Evolutionary conservation across 2,888 invertebrate species (phyloP).

Genomic region (Diadromus collaris): DNA sequence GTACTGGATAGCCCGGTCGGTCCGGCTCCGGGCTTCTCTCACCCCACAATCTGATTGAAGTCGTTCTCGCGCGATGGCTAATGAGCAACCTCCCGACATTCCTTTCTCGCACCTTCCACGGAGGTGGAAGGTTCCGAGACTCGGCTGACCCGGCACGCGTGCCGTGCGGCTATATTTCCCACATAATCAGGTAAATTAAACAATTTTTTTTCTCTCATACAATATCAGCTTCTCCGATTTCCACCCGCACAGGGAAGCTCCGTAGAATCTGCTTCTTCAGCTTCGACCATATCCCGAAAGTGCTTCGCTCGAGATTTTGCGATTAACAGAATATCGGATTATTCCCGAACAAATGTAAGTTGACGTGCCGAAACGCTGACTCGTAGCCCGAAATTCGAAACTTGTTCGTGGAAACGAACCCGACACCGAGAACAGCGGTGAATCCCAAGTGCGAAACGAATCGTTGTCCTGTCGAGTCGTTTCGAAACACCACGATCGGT

Average conservation of each 20-base stretch:
- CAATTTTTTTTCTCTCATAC: neutral
- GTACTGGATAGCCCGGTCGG: constrained; percentile 34
- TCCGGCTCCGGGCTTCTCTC: constrained; percentile 60
- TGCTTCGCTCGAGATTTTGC: constrained; percentile 10
- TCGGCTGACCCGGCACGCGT: constrained; percentile 64
- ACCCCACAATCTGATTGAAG: constrained; percentile 74
- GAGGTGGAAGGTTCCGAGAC: constrained; percentile 13
- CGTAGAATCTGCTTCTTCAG: constrained; percentile 20
- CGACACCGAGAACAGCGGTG: constrained; percentile 3
- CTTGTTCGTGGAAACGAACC: constrained; percentile 17
- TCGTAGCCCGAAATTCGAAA: constrained; percentile 21
- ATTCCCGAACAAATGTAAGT: constrained; percentile 18
- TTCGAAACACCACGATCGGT: neutral
- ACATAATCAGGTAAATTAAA: neutral
- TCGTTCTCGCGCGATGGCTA: constrained; percentile 68
- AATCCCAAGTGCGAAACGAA: neutral
- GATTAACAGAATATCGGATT: constrained; percentile 1
- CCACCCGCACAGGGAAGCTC: neutral
- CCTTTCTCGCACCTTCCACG: constrained; percentile 68
- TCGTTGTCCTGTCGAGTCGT: neutral
- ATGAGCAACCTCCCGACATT: constrained; percentile 74
- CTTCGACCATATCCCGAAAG: neutral
- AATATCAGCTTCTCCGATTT: neutral
- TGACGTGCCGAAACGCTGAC: neutral
- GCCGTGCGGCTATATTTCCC: constrained; percentile 51